Evolutionary conservation across 2,113 vertebrate species (phyloP).

Genomic region (Tinamus guttatus): DNA sequence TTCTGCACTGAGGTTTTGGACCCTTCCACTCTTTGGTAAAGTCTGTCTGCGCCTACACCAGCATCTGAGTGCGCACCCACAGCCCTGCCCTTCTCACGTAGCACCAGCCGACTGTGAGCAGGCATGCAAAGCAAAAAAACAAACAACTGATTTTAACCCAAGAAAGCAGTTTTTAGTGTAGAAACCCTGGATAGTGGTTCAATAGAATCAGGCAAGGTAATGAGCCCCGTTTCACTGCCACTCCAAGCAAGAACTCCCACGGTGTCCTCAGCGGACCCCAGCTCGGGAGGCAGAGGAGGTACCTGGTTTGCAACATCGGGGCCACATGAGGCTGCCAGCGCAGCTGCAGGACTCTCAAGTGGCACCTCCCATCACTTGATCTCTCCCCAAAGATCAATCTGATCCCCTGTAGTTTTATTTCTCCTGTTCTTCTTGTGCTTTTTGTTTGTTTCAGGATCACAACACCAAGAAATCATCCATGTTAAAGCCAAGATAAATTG

Average conservation of each 20-base stretch:
- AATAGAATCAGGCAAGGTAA: slow-evolving; percentile 9
- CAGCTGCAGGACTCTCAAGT: background rate
- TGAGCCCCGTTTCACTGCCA: background rate
- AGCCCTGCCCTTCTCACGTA: slow-evolving; percentile 55
- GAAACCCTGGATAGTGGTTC: background rate
- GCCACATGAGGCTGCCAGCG: background rate
- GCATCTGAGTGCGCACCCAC: background rate
- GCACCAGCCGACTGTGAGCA: slow-evolving; percentile 56
- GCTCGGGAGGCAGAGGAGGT: background rate
- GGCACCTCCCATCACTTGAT: background rate
- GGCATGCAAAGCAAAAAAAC: slow-evolving; percentile 65
- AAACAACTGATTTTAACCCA: slow-evolving; percentile 37
- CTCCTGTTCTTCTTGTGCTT: background rate
- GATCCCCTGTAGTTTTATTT: background rate
- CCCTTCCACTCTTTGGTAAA: slow-evolving; percentile 34
- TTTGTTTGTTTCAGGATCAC: background rate
- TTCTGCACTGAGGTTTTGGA: slow-evolving; percentile 66
- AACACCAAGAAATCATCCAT: background rate
- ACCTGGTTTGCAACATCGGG: background rate
- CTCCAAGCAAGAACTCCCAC: background rate
- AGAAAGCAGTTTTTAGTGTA: slow-evolving; percentile 29
- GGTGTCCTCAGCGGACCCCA: slow-evolving; percentile 18
- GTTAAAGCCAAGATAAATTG: background rate
- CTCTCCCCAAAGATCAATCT: background rate
- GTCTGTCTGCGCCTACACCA: slow-evolving; percentile 27